Conservation (phyloP, 2,797 vertebrate species). For the Lindbergichthys nudifrons region DNA sequence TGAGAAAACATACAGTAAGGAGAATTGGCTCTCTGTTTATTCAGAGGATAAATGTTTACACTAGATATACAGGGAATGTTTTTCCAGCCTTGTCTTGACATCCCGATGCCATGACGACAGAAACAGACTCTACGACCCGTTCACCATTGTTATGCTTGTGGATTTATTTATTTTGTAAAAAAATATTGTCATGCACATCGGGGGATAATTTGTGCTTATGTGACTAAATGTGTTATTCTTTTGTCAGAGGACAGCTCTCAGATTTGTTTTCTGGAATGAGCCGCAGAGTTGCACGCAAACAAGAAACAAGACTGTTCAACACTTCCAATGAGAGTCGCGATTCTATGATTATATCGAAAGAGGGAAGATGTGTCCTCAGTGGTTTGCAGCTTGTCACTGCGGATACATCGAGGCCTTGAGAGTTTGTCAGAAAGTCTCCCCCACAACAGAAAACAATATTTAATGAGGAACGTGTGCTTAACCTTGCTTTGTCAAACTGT, state of each 20-base stretch:
- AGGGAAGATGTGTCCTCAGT: constrained; percentile 13
- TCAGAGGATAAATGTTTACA: constrained; percentile 61
- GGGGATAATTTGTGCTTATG: constrained; percentile 11
- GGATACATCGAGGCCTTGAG: not conserved
- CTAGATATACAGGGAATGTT: constrained; percentile 26
- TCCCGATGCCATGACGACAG: constrained; percentile 22
- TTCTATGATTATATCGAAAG: constrained; percentile 41
- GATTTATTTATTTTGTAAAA: not conserved
- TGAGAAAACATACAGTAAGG: constrained; percentile 36
- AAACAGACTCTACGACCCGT: not conserved
- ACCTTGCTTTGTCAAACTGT: not conserved
- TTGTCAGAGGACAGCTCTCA: constrained; percentile 29
- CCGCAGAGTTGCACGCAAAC: constrained; percentile 20
- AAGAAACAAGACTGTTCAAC: constrained; percentile 30
- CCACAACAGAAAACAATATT: constrained; percentile 17
- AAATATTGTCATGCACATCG: constrained; percentile 6
- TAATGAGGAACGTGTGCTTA: not conserved
- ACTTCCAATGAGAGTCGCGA: constrained; percentile 33
- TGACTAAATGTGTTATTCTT: constrained; percentile 18
- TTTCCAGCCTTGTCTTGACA: constrained; percentile 24
- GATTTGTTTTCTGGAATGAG: constrained; percentile 37
- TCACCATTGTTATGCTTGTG: not conserved
- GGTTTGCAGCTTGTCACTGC: constrained; percentile 22
- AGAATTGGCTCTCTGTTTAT: constrained; percentile 45
- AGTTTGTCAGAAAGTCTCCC: constrained; percentile 29